Evolutionary conservation across 1,140 invertebrate species (phyloP), one percentile per base, ranked within the genome.

Genomic region (Drosophila chauvacae): DNA sequence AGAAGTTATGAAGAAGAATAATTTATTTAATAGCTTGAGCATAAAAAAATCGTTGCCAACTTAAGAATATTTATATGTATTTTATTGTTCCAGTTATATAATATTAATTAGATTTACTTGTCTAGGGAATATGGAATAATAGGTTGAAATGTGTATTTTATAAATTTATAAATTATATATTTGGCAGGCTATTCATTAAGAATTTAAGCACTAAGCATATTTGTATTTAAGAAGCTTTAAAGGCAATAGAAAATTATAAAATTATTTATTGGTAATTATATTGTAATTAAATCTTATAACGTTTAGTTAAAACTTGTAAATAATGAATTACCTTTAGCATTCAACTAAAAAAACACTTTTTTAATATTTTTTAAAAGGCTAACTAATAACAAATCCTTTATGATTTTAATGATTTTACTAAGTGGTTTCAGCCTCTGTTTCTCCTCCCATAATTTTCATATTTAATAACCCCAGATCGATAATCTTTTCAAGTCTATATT

Each of bases 401-500:
- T 28, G 16, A 30, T 0, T n/a, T 50, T 3, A 30, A 30, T 50
- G n/a, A n/a, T 30, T 30, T 30, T 3, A 18, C 16, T 50, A 30
- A 5, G 16, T 0, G 4, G 16, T 11, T 30, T 10, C 7, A 50
- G 1, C 5, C 20, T 1, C 11, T 16, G 20, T 39, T 30, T 28
- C 1, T 7, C 4, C 14, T 16, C 4, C 2, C 33, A 55, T 37
- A 55, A 37, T 37, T 55, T 55, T 14, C 1, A 5, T 0, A 37
- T 33, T 33, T 42, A 11, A 50, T 20, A 64, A 7, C 35, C 23
- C 6, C 9, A 14, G 33, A 70, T 70, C 11, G 35, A 18, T 4
- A 39, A 69, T 70, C 47, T 20, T 10, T 47, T 30, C 0, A 44
- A 39, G 39, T 65, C 39, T 41, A 58, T 66, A 59, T 77, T 41